Evolutionary conservation across 1,140 invertebrate species (phyloP), one percentile per base, ranked within the genome.

Genomic region (Cephus cinctus): DNA sequence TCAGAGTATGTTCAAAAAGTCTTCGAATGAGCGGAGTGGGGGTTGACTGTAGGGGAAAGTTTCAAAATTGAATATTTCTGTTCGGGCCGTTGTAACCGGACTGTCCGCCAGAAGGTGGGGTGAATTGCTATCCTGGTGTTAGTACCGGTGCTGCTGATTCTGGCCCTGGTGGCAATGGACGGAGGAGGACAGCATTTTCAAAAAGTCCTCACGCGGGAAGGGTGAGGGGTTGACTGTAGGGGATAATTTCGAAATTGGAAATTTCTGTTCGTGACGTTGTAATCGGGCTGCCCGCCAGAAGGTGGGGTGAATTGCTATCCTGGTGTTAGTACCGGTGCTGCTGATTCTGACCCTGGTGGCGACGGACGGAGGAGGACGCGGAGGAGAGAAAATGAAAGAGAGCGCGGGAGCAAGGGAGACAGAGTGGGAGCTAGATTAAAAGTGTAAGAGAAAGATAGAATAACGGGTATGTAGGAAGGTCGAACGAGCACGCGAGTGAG

Each of bases 11-110:
- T n/a, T n/a, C n/a, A n/a, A n/a, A n/a, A n/a, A n/a, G n/a, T n/a
- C n/a, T n/a, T n/a, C n/a, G n/a, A n/a, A n/a, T n/a, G n/a, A n/a
- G n/a, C n/a, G n/a, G n/a, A n/a, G n/a, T n/a, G 27, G 27, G 12
- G 35, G 21, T 32, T 44, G 25, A 15, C 20, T 9, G 14, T 27
- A 47, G 34, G 38, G 47, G 12, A 56, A 58, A 60, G 50, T 62
- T 61, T 35, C 61, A 61, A 61, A 64, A 63, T 54, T 53, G 61
- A 52, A 61, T 54, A 64, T 56, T 60, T 66, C 52, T 57, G 51
- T 35, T 27, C n/a, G 32, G 51, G 30, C 40, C 30, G 46, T 44
- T 52, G 55, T 58, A 64, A 66, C 63, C 57, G 55, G 42, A n/a
- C n/a, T n/a, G n/a, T n/a, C n/a, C n/a, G n/a, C n/a, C n/a, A n/a